Conservation (phyloP, 2,113 vertebrate genomes). For the Prionailurus bengalensis region DNA sequence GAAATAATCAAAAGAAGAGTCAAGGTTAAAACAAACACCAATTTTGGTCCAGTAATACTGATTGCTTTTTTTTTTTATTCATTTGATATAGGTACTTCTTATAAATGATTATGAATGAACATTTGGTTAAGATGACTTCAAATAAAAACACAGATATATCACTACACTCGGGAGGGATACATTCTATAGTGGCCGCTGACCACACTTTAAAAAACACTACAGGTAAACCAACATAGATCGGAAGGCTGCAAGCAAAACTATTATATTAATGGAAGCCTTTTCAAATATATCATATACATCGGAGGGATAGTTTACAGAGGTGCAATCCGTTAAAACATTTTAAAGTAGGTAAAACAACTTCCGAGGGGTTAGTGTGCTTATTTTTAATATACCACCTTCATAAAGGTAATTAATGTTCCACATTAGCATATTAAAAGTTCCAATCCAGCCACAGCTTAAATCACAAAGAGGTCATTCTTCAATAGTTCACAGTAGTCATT, state of each 20-base stretch:
- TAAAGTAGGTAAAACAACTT: slow-evolving; percentile 90
- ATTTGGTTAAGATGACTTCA: slow-evolving; percentile 86
- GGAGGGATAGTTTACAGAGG: slow-evolving; percentile 85
- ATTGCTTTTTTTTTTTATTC: slow-evolving; percentile 80
- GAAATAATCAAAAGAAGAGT: slow-evolving; percentile 91
- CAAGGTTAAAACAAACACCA: slow-evolving; percentile 86
- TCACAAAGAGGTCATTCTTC: slow-evolving; percentile 86
- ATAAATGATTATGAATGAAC: slow-evolving; percentile 87
- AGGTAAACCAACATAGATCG: slow-evolving; percentile 88
- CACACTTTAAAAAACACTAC: slow-evolving; percentile 87
- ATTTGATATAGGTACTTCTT: slow-evolving; percentile 87
- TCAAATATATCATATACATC: slow-evolving; percentile 88
- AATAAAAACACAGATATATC: slow-evolving; percentile 88
- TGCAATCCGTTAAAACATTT: slow-evolving; percentile 90
- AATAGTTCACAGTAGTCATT: slow-evolving; percentile 85
- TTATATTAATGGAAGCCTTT: slow-evolving; percentile 90
- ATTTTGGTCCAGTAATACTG: slow-evolving; percentile 90
- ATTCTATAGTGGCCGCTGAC: slow-evolving; percentile 86
- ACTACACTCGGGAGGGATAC: slow-evolving; percentile 87
- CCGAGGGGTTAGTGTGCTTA: slow-evolving; percentile 85
- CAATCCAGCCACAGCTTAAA: slow-evolving; percentile 87
- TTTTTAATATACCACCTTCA: slow-evolving; percentile 89
- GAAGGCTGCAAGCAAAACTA: slow-evolving; percentile 90
- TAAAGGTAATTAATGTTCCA: slow-evolving; percentile 89
- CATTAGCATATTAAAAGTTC: slow-evolving; percentile 88